phyloP scores from a whole-genome alignment of 2,113 vertebrate species.

The Megaceryle maxima region DNA sequence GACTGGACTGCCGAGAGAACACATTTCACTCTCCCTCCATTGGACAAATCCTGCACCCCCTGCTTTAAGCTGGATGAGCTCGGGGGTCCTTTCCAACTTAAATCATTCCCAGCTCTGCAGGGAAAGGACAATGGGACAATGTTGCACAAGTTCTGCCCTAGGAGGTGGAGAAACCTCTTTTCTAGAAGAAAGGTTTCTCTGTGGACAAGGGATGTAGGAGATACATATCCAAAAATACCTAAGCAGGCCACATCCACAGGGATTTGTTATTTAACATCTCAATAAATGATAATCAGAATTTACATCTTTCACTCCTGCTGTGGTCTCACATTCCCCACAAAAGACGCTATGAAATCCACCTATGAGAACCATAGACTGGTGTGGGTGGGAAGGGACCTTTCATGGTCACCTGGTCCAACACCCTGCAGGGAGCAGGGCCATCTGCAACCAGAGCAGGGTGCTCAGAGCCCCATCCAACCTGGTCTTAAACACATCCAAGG shows the following conservation, averaged over 20 bases:
- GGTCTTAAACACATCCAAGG: too few species aligned
- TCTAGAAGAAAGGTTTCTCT: not conserved
- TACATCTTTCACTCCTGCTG: not conserved
- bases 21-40: too few species aligned
- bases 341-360: fast-evolving
- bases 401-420: too few species aligned
- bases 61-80: too few species aligned
- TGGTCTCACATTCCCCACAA: not conserved
- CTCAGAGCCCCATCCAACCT: too few species aligned
- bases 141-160: not conserved
- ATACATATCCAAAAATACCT: not conserved
- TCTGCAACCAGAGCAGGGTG: too few species aligned
- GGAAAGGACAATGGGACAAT: not conserved
- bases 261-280: not conserved
- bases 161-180: not conserved
- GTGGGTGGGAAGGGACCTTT: too few species aligned
- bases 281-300: not conserved
- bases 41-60: not conserved
- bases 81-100: too few species aligned
- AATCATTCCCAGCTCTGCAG: too few species aligned
- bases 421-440: too few species aligned
- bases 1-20: not conserved
- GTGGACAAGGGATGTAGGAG: not conserved
- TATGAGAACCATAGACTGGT: too few species aligned
- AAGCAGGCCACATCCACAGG: not conserved